These are phyloP conservation scores for Timandra comae DNA, from an alignment of 2,888 invertebrate genomes.

Conservation along the genomic window DNA sequence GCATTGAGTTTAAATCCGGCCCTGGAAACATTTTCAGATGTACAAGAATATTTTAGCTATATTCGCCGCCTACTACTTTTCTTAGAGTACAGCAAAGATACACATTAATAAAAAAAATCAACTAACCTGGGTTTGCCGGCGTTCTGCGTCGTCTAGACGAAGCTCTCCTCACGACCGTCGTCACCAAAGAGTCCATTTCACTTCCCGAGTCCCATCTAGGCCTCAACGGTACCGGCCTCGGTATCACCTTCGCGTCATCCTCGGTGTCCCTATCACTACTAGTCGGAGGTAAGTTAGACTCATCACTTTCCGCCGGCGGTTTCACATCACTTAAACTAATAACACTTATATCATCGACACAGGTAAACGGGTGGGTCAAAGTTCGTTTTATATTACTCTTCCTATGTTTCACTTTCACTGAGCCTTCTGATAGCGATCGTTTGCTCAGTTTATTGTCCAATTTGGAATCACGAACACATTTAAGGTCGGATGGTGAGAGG, in stretches of 20 bases:
- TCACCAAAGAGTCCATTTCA: slow-evolving; percentile 78
- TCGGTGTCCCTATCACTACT: slow-evolving; percentile 73
- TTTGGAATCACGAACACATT: slow-evolving; percentile 53
- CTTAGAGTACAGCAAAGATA: slow-evolving; percentile 3
- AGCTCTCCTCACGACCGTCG: slow-evolving; percentile 80
- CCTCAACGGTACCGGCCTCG: slow-evolving; percentile 44
- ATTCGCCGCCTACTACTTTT: too few species aligned
- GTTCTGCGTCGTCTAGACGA: slow-evolving; percentile 77
- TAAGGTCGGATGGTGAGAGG: slow-evolving; percentile 66
- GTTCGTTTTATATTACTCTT: slow-evolving; percentile 70
- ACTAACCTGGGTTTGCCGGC: slow-evolving; percentile 65
- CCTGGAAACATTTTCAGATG: too few species aligned
- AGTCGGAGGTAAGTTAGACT: slow-evolving; percentile 66
- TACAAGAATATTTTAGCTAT: too few species aligned
- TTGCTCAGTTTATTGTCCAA: slow-evolving; percentile 54
- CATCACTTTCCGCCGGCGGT: slow-evolving; percentile 61
- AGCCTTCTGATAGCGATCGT: slow-evolving; percentile 65
- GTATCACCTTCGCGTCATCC: slow-evolving; percentile 54
- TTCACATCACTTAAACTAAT: slow-evolving; percentile 50
- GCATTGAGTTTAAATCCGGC: too few species aligned
- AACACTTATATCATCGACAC: slow-evolving; percentile 56
- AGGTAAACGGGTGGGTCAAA: slow-evolving; percentile 67
- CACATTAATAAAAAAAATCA: too few species aligned
- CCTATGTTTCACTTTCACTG: slow-evolving; percentile 67
- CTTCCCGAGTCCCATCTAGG: slow-evolving; percentile 70